Percentiles rank a stretch among this genome's conserved stretches.
phyloP scores from a whole-genome alignment of 2,888 invertebrate genomes.

The Amaurobius ferox region DNA sequence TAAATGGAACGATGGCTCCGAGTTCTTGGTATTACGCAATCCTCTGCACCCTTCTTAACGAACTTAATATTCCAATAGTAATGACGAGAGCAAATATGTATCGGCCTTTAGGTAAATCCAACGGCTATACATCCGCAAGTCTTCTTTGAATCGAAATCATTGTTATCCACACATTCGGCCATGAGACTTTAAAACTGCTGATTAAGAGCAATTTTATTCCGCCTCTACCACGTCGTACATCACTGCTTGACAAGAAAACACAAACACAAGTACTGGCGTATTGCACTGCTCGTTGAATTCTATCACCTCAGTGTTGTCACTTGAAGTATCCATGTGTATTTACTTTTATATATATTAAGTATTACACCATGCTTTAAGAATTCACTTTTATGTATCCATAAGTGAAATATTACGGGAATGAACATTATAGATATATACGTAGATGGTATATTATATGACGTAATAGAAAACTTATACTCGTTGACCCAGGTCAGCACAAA shows the following conservation, averaged over 20 bases:
- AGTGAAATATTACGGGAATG: too few relatives aligned
- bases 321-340: too few relatives aligned
- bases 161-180: background rate
- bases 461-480: too few relatives aligned
- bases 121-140: background rate
- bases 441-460: too few relatives aligned
- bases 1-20: background rate
- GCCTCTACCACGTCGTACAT: background rate
- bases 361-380: too few relatives aligned
- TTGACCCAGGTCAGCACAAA: too few relatives aligned
- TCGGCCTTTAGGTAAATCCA: background rate
- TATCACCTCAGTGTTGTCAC: too few relatives aligned
- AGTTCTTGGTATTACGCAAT: constrained; percentile 23
- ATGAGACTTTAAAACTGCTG: background rate
- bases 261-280: background rate
- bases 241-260: background rate
- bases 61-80: constrained; percentile 36
- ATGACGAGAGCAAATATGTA: constrained; percentile 6
- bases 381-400: too few relatives aligned
- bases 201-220: background rate
- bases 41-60: constrained; percentile 37
- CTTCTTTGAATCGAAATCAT: background rate
- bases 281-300: background rate
- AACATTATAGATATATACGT: too few relatives aligned
- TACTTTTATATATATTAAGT: too few relatives aligned